These are phyloP conservation scores for Acanthurus leucopareius DNA, from an alignment of 2,797 vertebrate species.

Conservation along the genomic window DNA sequence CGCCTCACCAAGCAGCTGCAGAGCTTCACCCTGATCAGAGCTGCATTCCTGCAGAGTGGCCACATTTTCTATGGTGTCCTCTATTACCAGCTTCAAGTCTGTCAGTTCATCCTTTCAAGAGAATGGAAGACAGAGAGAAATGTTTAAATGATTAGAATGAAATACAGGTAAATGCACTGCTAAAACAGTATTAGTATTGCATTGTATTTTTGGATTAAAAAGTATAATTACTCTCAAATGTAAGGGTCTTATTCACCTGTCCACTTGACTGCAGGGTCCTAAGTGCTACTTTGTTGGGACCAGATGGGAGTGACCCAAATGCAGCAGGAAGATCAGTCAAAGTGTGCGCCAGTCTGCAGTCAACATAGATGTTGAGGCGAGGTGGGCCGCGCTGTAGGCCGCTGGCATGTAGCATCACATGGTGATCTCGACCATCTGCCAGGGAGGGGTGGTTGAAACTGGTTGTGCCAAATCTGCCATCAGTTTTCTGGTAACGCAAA, in stretches of 20 bases:
- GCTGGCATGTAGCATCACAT: conserved; percentile 91
- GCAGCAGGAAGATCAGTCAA: conserved; percentile 89
- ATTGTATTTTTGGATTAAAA: background rate
- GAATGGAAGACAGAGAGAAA: conserved; percentile 9
- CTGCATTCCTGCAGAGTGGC: conserved; percentile 94
- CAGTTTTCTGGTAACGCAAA: conserved; percentile 91
- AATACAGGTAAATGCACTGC: background rate
- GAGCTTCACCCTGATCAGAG: conserved; percentile 86
- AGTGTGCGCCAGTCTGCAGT: conserved; percentile 91
- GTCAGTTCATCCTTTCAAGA: conserved; percentile 88
- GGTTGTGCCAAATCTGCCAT: conserved; percentile 88
- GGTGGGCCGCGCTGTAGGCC: conserved; percentile 87
- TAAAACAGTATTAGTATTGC: background rate
- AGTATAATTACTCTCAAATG: background rate
- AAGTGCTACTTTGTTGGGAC: conserved; percentile 85
- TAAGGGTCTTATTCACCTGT: conserved; percentile 82
- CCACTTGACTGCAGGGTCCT: conserved; percentile 88
- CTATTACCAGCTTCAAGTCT: conserved; percentile 93
- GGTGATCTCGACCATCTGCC: conserved; percentile 91
- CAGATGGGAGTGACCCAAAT: conserved; percentile 87
- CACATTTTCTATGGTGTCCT: conserved; percentile 92
- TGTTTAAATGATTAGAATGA: background rate
- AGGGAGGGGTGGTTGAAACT: conserved; percentile 91
- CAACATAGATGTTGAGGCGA: conserved; percentile 90
- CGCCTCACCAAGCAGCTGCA: conserved; percentile 88